phyloP scores from a whole-genome alignment of 2,113 vertebrate genomes.

The Pollimyrus isidori region DNA sequence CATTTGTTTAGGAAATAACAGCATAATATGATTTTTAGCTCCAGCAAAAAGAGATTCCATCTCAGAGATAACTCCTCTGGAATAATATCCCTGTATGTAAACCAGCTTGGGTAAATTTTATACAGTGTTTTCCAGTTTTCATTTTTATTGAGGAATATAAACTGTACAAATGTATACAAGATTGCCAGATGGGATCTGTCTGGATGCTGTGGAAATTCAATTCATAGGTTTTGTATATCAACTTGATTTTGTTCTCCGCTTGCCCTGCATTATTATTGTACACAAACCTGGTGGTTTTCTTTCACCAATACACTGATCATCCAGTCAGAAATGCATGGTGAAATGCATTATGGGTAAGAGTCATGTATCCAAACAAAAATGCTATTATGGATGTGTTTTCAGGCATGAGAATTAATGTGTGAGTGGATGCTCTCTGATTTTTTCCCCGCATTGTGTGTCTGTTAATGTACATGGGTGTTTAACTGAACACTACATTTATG shows the following conservation, averaged over 20 bases:
- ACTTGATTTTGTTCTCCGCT: conserved; percentile 29
- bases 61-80: neutral
- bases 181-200: conserved; percentile 27
- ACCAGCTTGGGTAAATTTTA: conserved; percentile 56
- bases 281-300: conserved; percentile 15
- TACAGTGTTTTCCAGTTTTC: conserved; percentile 40
- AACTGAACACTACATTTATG: neutral
- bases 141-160: conserved; percentile 43
- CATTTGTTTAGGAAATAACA: conserved; percentile 38
- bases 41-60: neutral
- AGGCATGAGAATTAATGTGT: neutral
- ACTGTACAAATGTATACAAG: conserved; percentile 39
- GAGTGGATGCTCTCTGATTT: too few relatives aligned
- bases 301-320: neutral
- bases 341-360: neutral
- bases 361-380: neutral
- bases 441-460: neutral
- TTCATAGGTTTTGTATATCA: conserved; percentile 23
- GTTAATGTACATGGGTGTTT: neutral
- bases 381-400: neutral
- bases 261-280: conserved; percentile 13
- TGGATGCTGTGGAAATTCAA: conserved; percentile 37
- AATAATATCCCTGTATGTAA: neutral
- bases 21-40: neutral
- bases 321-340: neutral